A percentile compares a stretch with the other conserved stretches of the same genome.
These are phyloP conservation scores for Hemicordylus capensis DNA, from an alignment of 2,113 vertebrate species.

Conservation along the genomic window DNA sequence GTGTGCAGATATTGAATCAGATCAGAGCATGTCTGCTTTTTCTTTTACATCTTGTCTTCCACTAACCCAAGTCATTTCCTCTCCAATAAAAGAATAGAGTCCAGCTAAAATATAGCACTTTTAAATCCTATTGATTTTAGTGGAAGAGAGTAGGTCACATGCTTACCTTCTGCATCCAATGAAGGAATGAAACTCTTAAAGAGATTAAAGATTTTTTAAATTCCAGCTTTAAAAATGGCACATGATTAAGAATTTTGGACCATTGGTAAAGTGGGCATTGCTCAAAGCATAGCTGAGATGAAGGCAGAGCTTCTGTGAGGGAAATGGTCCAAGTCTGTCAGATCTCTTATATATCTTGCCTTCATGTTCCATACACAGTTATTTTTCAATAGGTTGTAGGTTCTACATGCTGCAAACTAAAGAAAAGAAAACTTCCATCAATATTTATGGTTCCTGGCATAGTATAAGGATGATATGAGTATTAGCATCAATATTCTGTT, in stretches of 20 bases:
- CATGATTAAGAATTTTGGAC: not conserved
- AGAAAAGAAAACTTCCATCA: too few species aligned
- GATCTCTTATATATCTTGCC: too few species aligned
- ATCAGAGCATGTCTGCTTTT: not conserved
- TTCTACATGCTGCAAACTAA: too few species aligned
- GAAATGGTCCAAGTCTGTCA: too few species aligned
- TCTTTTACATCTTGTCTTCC: not conserved
- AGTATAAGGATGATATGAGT: too few species aligned
- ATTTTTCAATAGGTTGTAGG: too few species aligned
- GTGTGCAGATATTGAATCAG: slow-evolving; percentile 10
- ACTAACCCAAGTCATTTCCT: not conserved
- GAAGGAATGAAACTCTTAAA: not conserved
- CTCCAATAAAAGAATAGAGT: not conserved
- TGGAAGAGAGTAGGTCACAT: not conserved
- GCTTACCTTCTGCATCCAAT: not conserved
- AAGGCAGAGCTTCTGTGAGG: too few species aligned
- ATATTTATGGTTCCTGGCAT: too few species aligned
- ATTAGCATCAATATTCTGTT: too few species aligned
- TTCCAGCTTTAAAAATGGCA: not conserved
- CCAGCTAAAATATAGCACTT: not conserved
- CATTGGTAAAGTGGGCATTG: too few species aligned
- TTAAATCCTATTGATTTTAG: not conserved
- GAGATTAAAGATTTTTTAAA: not conserved
- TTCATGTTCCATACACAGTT: too few species aligned
- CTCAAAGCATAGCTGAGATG: too few species aligned